phyloP scores from a whole-genome alignment of 2,113 vertebrate species.

The Psephotus haematonotus region DNA sequence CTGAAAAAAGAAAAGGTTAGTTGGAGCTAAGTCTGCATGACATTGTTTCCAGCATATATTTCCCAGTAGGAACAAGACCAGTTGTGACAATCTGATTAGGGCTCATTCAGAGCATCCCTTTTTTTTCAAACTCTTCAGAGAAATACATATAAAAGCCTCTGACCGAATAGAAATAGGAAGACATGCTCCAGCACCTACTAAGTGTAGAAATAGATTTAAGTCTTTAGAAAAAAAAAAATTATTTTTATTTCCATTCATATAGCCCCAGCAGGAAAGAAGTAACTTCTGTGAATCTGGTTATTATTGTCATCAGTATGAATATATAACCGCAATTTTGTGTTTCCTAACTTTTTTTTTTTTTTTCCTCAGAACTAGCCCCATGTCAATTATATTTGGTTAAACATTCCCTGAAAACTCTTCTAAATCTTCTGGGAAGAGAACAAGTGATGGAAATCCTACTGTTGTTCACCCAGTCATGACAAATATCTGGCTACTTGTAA shows the following conservation, averaged over 20 bases:
- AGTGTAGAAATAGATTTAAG: neutral
- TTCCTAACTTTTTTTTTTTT: neutral
- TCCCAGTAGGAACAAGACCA: neutral
- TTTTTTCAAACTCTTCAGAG: neutral
- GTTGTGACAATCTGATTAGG: neutral
- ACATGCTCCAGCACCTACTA: neutral
- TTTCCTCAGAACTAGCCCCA: neutral
- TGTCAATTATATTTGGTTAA: neutral
- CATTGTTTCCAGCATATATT: neutral
- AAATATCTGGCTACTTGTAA: neutral
- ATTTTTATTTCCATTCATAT: neutral
- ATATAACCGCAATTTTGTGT: neutral
- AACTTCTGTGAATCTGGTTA: neutral
- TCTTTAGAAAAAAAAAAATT: neutral
- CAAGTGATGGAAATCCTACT: neutral
- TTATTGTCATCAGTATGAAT: neutral
- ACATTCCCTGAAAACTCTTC: neutral
- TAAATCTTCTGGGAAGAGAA: neutral
- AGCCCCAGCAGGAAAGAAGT: neutral
- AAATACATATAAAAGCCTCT: neutral
- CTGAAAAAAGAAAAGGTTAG: neutral
- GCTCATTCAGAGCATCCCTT: neutral
- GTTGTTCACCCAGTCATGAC: neutral
- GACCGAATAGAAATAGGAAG: neutral
- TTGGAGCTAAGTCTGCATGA: neutral